Conservation (phyloP, 2,797 vertebrate species). For the Sebastes trivittatus region DNA sequence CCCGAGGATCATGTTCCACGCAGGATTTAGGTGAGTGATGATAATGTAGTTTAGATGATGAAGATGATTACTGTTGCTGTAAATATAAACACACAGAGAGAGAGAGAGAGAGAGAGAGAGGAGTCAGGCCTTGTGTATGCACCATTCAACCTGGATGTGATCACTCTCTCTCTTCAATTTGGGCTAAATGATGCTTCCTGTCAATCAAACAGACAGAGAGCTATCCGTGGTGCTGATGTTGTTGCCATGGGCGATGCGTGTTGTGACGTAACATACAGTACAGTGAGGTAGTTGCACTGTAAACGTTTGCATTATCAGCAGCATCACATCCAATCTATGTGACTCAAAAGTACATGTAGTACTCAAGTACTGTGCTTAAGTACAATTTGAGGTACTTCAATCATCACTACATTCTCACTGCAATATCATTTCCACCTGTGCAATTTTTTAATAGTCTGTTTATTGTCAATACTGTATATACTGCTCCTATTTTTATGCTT, state of each 20-base stretch:
- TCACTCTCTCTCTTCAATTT: background rate
- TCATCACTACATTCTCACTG: no score
- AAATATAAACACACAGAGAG: constrained; percentile 32
- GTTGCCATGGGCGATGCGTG: background rate
- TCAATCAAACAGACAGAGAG: constrained; percentile 22
- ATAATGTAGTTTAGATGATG: background rate
- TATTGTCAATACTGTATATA: no score
- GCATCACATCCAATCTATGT: background rate
- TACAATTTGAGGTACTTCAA: background rate
- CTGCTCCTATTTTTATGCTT: no score
- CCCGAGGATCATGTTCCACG: constrained; percentile 96
- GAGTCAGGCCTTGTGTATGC: constrained; percentile 26
- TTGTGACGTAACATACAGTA: background rate
- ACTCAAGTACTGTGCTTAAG: background rate
- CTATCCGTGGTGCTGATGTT: constrained; percentile 66
- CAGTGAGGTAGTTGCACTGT: background rate
- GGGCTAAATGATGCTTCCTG: background rate
- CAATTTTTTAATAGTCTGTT: no score
- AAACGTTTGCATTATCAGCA: background rate
- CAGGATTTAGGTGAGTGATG: constrained; percentile 92
- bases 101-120: background rate
- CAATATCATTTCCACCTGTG: no score
- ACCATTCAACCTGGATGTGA: constrained; percentile 4
- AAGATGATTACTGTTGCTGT: background rate
- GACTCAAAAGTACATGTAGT: background rate